These are phyloP conservation scores for Trachemys scripta DNA, from an alignment of 2,113 vertebrate species.

Conservation along the genomic window DNA sequence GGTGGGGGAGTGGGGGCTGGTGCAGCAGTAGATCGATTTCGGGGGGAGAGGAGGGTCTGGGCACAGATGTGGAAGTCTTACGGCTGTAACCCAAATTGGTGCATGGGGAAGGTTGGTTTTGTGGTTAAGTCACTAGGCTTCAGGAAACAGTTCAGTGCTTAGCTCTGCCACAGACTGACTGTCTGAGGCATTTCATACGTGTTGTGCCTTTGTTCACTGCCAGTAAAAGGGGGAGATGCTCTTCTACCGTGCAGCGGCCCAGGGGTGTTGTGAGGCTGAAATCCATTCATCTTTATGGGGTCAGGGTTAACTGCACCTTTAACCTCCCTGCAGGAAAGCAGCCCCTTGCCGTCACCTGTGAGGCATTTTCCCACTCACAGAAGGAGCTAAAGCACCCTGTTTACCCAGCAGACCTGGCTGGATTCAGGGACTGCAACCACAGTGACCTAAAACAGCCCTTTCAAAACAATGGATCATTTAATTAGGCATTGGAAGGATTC, in stretches of 20 bases:
- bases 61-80: background rate
- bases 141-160: background rate
- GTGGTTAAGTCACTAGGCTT: background rate
- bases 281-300: background rate
- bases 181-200: background rate
- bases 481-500: background rate
- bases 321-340: no score
- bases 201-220: background rate
- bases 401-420: background rate
- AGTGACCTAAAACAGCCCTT: background rate
- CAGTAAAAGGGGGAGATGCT: background rate
- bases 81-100: background rate
- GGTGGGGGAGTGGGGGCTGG: no score
- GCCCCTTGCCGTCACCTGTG: background rate
- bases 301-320: background rate
- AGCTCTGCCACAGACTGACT: background rate
- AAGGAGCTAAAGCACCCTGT: background rate
- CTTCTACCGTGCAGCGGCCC: background rate
- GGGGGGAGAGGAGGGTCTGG: background rate
- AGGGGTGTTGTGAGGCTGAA: background rate
- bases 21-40: background rate
- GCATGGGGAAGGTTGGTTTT: background rate
- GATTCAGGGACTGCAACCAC: no score
- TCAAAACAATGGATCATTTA: background rate
- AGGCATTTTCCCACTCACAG: background rate